Evolutionary conservation across 2,113 vertebrate genomes (phyloP).

Genomic region (Regulus satrapa): DNA sequence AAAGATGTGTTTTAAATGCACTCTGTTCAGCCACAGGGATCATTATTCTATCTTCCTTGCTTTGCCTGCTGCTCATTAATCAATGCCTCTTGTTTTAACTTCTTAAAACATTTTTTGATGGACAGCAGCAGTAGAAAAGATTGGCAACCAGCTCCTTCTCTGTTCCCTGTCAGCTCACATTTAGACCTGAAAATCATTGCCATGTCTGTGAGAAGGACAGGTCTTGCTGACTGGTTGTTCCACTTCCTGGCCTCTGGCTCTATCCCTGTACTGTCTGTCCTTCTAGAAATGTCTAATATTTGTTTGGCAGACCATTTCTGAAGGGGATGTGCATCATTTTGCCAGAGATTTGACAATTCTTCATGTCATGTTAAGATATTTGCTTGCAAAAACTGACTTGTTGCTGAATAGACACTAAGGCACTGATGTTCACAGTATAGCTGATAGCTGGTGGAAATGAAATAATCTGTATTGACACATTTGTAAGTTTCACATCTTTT

Average conservation of each 20-base stretch:
- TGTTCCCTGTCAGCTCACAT: background rate
- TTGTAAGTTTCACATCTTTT: slow-evolving; percentile 80
- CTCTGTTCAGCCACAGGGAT: background rate
- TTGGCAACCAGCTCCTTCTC: background rate
- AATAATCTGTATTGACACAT: slow-evolving; percentile 83
- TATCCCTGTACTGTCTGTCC: background rate
- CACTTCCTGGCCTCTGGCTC: background rate
- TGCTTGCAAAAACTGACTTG: slow-evolving; percentile 38
- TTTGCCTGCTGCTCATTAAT: background rate
- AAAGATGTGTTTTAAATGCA: background rate
- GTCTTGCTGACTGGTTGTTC: background rate
- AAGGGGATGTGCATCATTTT: background rate
- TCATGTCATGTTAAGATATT: background rate
- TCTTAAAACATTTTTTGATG: background rate
- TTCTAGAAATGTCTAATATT: background rate
- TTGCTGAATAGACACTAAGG: slow-evolving; percentile 56
- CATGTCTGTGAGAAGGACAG: background rate
- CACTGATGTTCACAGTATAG: slow-evolving; percentile 73
- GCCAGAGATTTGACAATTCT: background rate
- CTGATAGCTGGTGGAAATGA: slow-evolving; percentile 78
- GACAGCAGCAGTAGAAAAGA: background rate
- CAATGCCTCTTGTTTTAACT: background rate
- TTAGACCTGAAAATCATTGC: background rate
- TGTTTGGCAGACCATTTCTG: background rate
- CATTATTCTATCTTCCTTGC: background rate